phyloP scores from a whole-genome alignment of 1,140 invertebrate species.

The Bombus difficillimus region DNA sequence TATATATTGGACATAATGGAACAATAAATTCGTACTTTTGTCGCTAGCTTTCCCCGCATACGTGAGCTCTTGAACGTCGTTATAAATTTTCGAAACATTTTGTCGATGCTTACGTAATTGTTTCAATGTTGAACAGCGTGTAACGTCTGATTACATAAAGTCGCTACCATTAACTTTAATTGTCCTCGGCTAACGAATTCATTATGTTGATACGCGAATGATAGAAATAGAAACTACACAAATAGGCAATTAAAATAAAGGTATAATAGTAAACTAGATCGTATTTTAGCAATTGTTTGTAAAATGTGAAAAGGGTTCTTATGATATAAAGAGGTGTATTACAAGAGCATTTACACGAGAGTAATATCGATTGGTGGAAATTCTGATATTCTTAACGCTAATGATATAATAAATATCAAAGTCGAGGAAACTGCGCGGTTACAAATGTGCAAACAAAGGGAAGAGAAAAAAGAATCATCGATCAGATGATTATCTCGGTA shows the following conservation, averaged over 20 bases:
- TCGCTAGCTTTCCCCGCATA: constrained; percentile 10
- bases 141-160: constrained; percentile 11
- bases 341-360: background rate
- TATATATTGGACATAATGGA: background rate
- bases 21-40: constrained; percentile 4
- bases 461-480: constrained; percentile 17
- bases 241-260: too few relatives aligned
- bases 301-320: too few relatives aligned
- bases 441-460: background rate
- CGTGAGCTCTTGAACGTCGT: background rate
- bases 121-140: background rate
- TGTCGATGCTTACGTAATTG: constrained; percentile 2
- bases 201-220: background rate
- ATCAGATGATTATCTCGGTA: constrained; percentile 27
- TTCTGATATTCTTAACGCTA: background rate
- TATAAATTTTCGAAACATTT: constrained; percentile 21
- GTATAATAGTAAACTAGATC: background rate
- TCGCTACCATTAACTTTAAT: background rate
- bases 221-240: background rate
- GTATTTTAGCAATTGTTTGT: background rate
- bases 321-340: too few relatives aligned
- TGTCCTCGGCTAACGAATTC: background rate
- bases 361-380: background rate
- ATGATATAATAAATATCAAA: background rate
- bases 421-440: background rate